phyloP scores from a whole-genome alignment of 2,888 invertebrate species.

The Xestia c-nigrum region DNA sequence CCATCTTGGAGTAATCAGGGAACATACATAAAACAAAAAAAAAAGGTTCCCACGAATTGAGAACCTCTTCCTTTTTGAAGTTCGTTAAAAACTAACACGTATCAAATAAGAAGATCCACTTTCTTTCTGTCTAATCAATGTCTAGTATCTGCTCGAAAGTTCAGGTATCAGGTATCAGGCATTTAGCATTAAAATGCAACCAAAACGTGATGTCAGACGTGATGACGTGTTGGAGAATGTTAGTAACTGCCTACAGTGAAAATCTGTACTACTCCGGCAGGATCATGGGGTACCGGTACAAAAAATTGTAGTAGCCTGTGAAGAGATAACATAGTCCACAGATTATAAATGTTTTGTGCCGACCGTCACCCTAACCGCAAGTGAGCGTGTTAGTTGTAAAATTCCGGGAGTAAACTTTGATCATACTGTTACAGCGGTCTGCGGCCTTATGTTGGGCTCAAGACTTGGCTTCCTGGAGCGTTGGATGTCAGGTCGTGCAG shows the following conservation, averaged over 20 bases:
- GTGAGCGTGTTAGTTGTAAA: not conserved
- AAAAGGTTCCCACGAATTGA: no score
- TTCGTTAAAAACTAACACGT: not conserved
- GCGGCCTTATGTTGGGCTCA: constrained; percentile 94
- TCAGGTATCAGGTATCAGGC: no score
- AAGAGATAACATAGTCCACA: not conserved
- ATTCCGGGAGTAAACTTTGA: not conserved
- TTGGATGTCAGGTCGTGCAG: constrained; percentile 91
- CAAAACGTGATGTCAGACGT: no score
- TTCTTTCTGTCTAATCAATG: constrained; percentile 17
- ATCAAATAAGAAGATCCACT: constrained; percentile 3
- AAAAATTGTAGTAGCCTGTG: not conserved
- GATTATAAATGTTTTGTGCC: not conserved
- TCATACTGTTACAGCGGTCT: constrained; percentile 90
- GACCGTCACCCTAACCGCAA: not conserved
- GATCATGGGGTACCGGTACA: not conserved
- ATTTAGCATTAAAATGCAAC: no score
- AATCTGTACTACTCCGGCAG: not conserved
- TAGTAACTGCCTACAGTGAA: not conserved
- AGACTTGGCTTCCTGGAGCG: constrained; percentile 94
- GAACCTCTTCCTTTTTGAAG: no score
- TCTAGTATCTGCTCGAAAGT: not conserved
- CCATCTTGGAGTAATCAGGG: no score
- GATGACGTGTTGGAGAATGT: not conserved
- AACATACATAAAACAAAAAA: no score